Evolutionary conservation across 2,113 vertebrate genomes (phyloP).

Genomic region (Hippocampus zosterae): DNA sequence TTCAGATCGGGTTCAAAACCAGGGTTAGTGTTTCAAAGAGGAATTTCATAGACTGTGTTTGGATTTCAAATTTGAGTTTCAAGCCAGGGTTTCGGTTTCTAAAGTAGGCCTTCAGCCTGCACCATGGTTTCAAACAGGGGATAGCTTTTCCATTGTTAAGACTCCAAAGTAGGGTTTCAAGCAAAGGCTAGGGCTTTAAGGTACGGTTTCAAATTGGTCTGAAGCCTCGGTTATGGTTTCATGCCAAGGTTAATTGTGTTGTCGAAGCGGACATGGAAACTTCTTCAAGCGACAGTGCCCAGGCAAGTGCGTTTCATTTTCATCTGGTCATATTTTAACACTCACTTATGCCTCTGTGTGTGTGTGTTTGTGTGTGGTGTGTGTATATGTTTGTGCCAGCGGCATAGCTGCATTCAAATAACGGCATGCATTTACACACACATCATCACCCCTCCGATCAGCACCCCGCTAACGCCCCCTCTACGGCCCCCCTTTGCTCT

Average conservation of each 20-base stretch:
- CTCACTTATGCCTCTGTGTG: conserved; percentile 47
- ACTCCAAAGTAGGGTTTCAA: neutral
- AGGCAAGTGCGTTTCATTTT: conserved; percentile 11
- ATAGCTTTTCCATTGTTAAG: neutral
- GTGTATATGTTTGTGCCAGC: conserved; percentile 37
- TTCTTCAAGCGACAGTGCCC: conserved; percentile 32
- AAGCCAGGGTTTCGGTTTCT: neutral
- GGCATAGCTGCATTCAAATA: conserved; percentile 33
- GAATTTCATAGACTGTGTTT: too few relatives aligned
- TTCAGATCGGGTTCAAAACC: neutral
- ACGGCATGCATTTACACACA: conserved; percentile 35
- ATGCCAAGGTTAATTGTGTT: neutral
- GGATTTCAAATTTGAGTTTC: neutral
- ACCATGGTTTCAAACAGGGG: neutral
- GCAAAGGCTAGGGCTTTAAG: neutral
- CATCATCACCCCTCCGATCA: conserved; percentile 31
- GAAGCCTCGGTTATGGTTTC: neutral
- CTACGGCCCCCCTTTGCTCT: conserved; percentile 3
- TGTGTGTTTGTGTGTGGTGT: conserved; percentile 19
- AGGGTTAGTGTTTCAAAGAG: neutral
- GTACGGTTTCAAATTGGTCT: neutral
- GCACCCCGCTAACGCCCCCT: neutral
- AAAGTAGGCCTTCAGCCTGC: neutral
- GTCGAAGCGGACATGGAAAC: conserved; percentile 29
- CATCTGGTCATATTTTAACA: conserved; percentile 55